A percentile compares a stretch with the other conserved stretches of the same genome.
These are phyloP conservation scores for Calyptomena viridis DNA, from an alignment of 2,113 vertebrate genomes.

Conservation along the genomic window DNA sequence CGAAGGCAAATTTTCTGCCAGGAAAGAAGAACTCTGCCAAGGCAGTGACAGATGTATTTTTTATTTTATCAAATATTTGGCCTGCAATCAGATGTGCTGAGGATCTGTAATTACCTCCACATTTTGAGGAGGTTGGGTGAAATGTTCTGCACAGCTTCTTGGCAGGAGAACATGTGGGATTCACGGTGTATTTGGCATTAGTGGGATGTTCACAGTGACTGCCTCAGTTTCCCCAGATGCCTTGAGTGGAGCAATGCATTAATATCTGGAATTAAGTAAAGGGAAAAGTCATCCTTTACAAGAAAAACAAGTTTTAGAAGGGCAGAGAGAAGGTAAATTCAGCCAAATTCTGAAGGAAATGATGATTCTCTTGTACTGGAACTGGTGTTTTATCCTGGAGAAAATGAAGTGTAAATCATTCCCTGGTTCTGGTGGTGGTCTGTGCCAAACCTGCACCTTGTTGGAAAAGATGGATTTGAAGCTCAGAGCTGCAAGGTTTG, in stretches of 20 bases:
- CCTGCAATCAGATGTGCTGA: background rate
- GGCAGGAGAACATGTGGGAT: background rate
- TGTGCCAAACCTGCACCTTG: background rate
- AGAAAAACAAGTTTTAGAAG: background rate
- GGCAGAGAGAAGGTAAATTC: background rate
- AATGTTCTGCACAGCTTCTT: background rate
- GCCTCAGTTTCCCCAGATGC: background rate
- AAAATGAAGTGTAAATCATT: background rate
- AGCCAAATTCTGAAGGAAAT: background rate
- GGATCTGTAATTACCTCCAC: background rate
- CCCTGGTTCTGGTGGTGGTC: background rate
- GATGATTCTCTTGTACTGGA: background rate
- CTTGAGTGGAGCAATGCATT: background rate
- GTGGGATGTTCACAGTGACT: background rate
- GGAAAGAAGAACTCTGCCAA: background rate
- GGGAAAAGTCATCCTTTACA: background rate
- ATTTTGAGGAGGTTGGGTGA: background rate
- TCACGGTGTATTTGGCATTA: background rate
- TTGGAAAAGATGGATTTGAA: background rate
- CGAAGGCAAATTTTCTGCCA: background rate
- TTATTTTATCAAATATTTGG: slow-evolving; percentile 29
- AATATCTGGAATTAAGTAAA: background rate
- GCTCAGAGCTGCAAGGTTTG: background rate
- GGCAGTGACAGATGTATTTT: background rate
- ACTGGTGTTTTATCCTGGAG: background rate